Conservation (phyloP, 2,797 vertebrate species). For the Rhynchonycteris naso region DNA sequence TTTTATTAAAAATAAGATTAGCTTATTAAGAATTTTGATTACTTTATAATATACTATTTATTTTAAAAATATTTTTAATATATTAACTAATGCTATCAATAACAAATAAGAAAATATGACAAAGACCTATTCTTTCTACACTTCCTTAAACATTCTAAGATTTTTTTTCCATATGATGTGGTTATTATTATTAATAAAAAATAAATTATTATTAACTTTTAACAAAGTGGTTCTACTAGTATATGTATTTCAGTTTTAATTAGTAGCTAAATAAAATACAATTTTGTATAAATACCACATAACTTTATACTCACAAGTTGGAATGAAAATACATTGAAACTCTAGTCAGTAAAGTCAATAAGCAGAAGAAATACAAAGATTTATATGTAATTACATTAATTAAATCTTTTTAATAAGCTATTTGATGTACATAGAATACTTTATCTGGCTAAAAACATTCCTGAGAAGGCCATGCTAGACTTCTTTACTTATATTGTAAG, state of each 20-base stretch:
- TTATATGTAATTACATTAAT: background rate
- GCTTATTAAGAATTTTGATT: background rate
- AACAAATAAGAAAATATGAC: background rate
- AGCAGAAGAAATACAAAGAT: background rate
- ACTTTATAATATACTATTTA: background rate
- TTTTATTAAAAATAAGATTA: background rate
- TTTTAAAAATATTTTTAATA: background rate
- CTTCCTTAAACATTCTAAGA: background rate
- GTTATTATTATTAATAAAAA: conserved; percentile 2
- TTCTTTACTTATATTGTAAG: background rate
- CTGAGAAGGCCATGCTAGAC: background rate
- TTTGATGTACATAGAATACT: background rate
- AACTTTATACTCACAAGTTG: conserved; percentile 5
- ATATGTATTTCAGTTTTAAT: conserved; percentile 2
- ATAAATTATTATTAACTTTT: background rate
- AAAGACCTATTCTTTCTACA: background rate
- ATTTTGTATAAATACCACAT: background rate
- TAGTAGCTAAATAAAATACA: background rate
- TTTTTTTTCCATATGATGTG: background rate
- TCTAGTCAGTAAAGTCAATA: background rate
- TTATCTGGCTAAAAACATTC: background rate
- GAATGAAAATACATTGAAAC: conserved; percentile 17
- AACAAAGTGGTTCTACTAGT: background rate
- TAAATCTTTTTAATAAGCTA: background rate
- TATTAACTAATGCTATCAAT: background rate